phyloP scores from a whole-genome alignment of 1,140 invertebrate genomes.

The Cardiocondyla obscurior region DNA sequence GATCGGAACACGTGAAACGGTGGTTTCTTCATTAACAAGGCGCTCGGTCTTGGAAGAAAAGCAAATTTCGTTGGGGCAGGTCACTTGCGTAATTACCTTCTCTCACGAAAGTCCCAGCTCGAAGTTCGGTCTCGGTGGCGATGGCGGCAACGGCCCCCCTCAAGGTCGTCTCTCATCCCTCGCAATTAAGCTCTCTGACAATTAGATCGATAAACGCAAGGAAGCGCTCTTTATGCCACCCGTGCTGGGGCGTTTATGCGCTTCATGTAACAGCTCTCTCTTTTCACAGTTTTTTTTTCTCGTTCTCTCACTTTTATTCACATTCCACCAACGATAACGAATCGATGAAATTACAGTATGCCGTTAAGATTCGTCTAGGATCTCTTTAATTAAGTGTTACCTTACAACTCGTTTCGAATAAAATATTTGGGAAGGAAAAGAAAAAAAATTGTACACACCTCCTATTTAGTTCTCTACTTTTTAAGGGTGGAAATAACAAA shows the following conservation, averaged over 20 bases:
- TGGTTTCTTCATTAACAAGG: conserved; percentile 73
- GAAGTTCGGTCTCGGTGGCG: conserved; percentile 63
- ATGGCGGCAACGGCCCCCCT: conserved; percentile 60
- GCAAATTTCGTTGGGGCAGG: conserved; percentile 76
- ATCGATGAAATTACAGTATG: conserved; percentile 42
- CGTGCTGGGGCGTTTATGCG: conserved; percentile 34
- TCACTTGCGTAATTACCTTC: conserved; percentile 78
- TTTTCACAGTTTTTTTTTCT: background rate
- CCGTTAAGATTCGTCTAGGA: conserved; percentile 29
- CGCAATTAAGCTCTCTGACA: conserved; percentile 75
- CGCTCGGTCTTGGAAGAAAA: conserved; percentile 61
- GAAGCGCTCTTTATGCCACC: conserved; percentile 50
- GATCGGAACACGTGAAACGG: conserved; percentile 41
- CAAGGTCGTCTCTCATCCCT: conserved; percentile 75
- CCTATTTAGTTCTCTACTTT: background rate
- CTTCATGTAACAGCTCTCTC: conserved; percentile 47
- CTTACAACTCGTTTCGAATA: background rate
- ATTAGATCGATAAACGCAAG: conserved; percentile 77
- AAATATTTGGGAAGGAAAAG: background rate
- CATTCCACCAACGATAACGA: conserved; percentile 22
- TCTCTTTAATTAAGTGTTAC: conserved; percentile 51
- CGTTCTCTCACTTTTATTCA: conserved; percentile 26
- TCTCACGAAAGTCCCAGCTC: conserved; percentile 76
- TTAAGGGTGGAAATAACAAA: background rate
- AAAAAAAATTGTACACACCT: background rate